Conservation (phyloP, 2,888 invertebrate genomes). For the Agriopis aurantiaria region DNA sequence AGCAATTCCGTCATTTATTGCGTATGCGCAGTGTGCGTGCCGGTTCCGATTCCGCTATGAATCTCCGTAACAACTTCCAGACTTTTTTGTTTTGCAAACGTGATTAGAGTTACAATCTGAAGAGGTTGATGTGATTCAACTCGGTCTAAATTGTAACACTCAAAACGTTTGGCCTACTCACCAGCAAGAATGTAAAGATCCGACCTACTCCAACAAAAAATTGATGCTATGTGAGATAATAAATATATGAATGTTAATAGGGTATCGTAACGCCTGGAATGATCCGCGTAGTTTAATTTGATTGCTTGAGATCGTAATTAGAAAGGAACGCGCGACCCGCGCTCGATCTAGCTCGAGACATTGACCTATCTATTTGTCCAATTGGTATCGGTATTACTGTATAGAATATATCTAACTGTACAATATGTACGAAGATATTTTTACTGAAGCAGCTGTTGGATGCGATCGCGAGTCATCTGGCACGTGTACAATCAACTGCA, state of each 20-base stretch:
- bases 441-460: slow-evolving; percentile 73
- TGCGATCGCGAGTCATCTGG: slow-evolving; percentile 68
- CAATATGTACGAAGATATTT: slow-evolving; percentile 71
- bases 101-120: slow-evolving; percentile 22
- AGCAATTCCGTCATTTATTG: slow-evolving; percentile 77
- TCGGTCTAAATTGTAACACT: slow-evolving; percentile 12
- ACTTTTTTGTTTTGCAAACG: slow-evolving; percentile 29
- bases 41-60: slow-evolving; percentile 42
- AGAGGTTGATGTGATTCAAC: slow-evolving; percentile 12
- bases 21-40: slow-evolving; percentile 35
- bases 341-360: slow-evolving; percentile 73
- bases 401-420: slow-evolving; percentile 50
- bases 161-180: slow-evolving; percentile 15
- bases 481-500: slow-evolving; percentile 47
- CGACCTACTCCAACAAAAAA: slow-evolving; percentile 24
- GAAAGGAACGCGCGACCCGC: slow-evolving; percentile 45
- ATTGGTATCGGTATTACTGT: slow-evolving; percentile 56
- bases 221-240: slow-evolving; percentile 18
- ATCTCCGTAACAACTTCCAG: slow-evolving; percentile 52
- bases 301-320: slow-evolving; percentile 39
- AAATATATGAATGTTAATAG: slow-evolving; percentile 18
- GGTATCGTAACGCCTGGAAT: slow-evolving; percentile 18
- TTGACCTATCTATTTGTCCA: slow-evolving; percentile 78
- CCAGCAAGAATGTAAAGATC: slow-evolving; percentile 10
- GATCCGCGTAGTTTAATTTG: slow-evolving; percentile 16